Evolutionary conservation across 2,888 invertebrate species (phyloP), one percentile per base, ranked within the genome.

Genomic region (Achlya flavicornis): DNA sequence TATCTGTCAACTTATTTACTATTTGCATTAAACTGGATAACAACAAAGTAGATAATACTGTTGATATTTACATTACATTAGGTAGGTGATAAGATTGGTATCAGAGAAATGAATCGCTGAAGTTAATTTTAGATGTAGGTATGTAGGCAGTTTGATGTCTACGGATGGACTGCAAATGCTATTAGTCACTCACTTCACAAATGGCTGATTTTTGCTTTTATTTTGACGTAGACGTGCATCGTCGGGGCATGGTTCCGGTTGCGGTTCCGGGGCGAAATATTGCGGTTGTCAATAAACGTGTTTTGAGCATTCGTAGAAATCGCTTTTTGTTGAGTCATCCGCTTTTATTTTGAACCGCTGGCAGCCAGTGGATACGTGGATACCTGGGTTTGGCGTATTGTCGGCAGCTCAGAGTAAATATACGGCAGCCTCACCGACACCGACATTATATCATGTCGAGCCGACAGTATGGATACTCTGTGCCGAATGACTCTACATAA

Each of bases 231-330:
- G 69, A 67, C 73, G 71, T 61, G 76, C 72, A 66, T 7, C 38
- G 38, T 38, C 5, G 35, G 8, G 5, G 8, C 35, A 5, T 35
- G 3, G 70, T 63, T 72, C 68, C 58, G 71, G 53, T 19, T 19
- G 19, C 8, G 81, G 87, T 88, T 86, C 82, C 85, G 84, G 77
- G 67, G 75, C 78, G 83, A 84, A 83, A 79, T 76, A 80, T 70
- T 78, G 83, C 77, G 79, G 80, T 84, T 85, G 83, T 88, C 85
- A 89, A 90, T 90, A 85, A 83, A 85, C 83, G 74, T 83, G 80
- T 85, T 89, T 87, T 81, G 79, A 79, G 72, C 74, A 76, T 89
- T 87, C 86, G 80, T 81, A 81, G 86, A 89, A 89, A 82, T 79
- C 72, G 65, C 73, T 79, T 77, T 85, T 85, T 84, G 84, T 12